Base-by-base conservation (phyloP, 2,888 invertebrate species). In the Cerceris rybyensis region DNA sequence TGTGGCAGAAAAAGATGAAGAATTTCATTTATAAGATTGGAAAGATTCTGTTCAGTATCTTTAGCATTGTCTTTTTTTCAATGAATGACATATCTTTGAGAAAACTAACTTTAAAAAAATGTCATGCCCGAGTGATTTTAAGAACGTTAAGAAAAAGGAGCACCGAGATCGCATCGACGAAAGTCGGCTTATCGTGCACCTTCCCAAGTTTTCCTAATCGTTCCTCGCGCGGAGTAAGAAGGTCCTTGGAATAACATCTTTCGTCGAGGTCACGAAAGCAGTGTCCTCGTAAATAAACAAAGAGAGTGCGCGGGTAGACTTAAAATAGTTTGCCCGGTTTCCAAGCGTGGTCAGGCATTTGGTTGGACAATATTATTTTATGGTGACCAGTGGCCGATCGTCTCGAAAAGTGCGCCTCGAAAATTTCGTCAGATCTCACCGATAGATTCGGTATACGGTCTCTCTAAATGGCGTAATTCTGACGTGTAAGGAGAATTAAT, bases 311-410 rank as follows among this genome's bases (percentile, higher is more conserved):
- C 66, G 61, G 28, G 60, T 58, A 39, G 58, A 75, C 75, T 74
- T 65, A 77, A 83, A 80, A 85, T 82, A 82, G 83, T 82, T 83
- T 85, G 81, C 70, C 52, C 67, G 65, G 70, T 74, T 73, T 66
- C 70, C 63, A 58, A 60, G 17, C 73, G 75, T 46, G 58, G 82
- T 54, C 70, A 68, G 84, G 81, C 78, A 87, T 88, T 84, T 66
- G 73, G 77, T 87, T 70, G 67, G 72, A 86, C 86, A 87, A 87
- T 87, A 87, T 87, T 87, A 88, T 87, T 87, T 75, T 79, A 88
- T 64, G 81, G 66, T 70, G 78, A 81, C 75, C 71, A 66, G 65
- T 61, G 58, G 61, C 28, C 64, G 67, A 6, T 59, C 55, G 73
- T 59, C 6, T 66, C 73, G 71, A 80, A 72, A 78, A 60, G 67